Percentiles rank a stretch among this genome's conserved stretches.
Evolutionary conservation across 2,113 vertebrate species (phyloP).

Genomic region (Python bivittatus): DNA sequence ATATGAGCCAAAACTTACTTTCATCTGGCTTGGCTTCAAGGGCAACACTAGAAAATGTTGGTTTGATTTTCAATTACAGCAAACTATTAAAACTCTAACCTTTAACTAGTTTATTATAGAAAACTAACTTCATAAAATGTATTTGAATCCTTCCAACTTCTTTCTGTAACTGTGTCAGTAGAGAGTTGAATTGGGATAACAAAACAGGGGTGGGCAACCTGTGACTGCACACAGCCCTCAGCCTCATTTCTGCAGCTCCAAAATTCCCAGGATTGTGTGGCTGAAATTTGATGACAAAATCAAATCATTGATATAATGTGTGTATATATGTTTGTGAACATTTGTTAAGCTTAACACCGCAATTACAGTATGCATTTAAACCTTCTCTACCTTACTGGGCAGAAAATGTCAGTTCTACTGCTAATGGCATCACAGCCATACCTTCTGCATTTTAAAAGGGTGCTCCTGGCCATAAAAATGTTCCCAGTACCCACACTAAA

Average conservation of each 20-base stretch:
- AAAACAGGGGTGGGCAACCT: not conserved
- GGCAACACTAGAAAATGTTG: not conserved
- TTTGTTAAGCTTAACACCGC: no score
- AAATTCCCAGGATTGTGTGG: no score
- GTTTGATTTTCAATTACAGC: not conserved
- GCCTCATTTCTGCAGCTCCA: not conserved
- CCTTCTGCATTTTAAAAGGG: no score
- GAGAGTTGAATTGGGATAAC: not conserved
- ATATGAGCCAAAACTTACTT: not conserved
- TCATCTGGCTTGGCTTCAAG: not conserved
- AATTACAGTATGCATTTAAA: no score
- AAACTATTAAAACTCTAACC: not conserved
- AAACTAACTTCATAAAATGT: not conserved
- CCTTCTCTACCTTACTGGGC: no score
- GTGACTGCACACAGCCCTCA: not conserved
- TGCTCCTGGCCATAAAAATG: no score
- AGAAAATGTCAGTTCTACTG: no score
- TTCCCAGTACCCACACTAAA: no score
- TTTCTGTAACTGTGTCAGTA: not conserved
- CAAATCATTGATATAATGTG: no score
- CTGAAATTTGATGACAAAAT: no score
- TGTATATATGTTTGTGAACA: no score
- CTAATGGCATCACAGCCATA: no score
- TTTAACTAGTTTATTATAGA: not conserved
- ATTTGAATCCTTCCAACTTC: not conserved